These are phyloP conservation scores for Oceanodroma tethys DNA, from an alignment of 2,113 vertebrate genomes.

Conservation along the genomic window DNA sequence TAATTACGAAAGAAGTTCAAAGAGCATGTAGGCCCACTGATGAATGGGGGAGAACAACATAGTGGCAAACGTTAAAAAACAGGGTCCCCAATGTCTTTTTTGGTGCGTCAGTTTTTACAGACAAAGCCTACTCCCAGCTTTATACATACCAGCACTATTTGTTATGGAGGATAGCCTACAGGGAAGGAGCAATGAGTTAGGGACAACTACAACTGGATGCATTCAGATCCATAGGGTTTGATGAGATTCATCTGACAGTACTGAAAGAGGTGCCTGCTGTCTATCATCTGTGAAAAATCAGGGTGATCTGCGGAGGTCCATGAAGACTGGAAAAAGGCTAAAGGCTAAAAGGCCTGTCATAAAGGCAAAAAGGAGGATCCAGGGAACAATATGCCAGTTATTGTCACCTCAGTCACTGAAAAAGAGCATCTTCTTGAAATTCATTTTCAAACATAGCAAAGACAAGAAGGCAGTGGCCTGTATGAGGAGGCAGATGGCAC, in stretches of 20 bases:
- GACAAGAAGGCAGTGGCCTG: constrained; percentile 44
- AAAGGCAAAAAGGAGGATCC: neutral
- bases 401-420: constrained; percentile 35
- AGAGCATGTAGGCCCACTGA: accelerated
- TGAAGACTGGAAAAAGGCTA: neutral
- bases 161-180: neutral
- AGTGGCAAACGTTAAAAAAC: neutral
- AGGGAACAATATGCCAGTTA: neutral
- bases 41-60: neutral
- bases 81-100: neutral
- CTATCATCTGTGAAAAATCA: neutral
- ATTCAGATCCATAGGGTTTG: neutral
- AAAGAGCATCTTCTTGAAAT: constrained; percentile 55
- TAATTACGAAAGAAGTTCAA: neutral
- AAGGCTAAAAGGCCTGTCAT: neutral
- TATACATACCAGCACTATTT: neutral
- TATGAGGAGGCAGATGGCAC: constrained; percentile 57
- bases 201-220: neutral
- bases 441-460: constrained; percentile 17
- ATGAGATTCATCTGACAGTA: neutral
- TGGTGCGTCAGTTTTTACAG: neutral
- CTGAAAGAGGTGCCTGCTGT: neutral
- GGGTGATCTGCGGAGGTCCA: neutral
- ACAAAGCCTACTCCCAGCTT: neutral
- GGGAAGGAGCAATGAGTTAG: neutral